Evolutionary conservation across 2,113 vertebrate genomes (phyloP).

Genomic region (Rutilus rutilus): DNA sequence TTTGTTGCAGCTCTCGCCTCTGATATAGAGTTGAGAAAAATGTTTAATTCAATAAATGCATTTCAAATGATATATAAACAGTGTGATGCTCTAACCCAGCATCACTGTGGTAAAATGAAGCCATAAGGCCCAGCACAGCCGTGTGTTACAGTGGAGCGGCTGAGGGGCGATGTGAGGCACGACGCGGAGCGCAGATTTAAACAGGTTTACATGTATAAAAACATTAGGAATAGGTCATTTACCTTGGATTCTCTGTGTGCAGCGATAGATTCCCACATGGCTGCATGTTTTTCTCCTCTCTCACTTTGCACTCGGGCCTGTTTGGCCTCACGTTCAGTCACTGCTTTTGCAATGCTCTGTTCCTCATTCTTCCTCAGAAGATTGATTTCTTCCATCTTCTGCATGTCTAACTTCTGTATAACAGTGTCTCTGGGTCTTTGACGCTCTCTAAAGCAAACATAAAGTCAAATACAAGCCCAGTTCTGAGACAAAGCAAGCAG

Average conservation of each 20-base stretch:
- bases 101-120: too few relatives aligned
- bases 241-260: constrained; percentile 82
- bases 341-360: constrained; percentile 72
- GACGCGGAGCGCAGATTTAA: too few relatives aligned
- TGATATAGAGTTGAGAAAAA: too few relatives aligned
- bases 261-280: constrained; percentile 78
- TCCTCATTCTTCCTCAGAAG: constrained; percentile 68
- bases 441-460: constrained; percentile 71
- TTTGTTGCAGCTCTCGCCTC: too few relatives aligned
- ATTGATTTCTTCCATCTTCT: constrained; percentile 66
- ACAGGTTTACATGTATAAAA: too few relatives aligned
- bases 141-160: too few relatives aligned
- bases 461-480: not conserved
- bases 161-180: too few relatives aligned
- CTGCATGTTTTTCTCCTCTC: constrained; percentile 77
- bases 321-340: constrained; percentile 77
- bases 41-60: too few relatives aligned
- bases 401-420: constrained; percentile 66
- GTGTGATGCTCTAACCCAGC: too few relatives aligned
- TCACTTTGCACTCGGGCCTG: constrained; percentile 68
- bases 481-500: not conserved
- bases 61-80: too few relatives aligned
- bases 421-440: constrained; percentile 77
- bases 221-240: too few relatives aligned
- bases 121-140: too few relatives aligned